Base-by-base conservation (phyloP, 2,888 invertebrate genomes). In the Trissoscelio sp. region DNA sequence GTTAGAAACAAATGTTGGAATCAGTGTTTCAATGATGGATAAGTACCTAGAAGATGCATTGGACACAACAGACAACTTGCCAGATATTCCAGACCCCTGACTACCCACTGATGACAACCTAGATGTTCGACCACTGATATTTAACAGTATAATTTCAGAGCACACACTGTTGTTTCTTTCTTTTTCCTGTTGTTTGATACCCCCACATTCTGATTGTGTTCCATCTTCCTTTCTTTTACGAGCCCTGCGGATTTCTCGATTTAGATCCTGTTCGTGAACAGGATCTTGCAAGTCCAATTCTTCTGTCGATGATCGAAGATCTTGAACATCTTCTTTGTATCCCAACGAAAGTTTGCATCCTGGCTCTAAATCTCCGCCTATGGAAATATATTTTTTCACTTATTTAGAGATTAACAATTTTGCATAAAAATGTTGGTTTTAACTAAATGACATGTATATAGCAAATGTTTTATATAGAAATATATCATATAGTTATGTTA, bases 241-340 rank as follows among this genome's bases (percentile, higher is more conserved):
- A 1, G 91, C 90, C 78, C 89, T 89, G 83, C 91, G 90, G 55
- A 89, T 86, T 34, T 90, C 90, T 0, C 91, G 81, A 37, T 83
- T 88, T 0, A 89, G 83, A 81, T 91, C 91, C 74, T 91, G 91
- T 74, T 89, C 88, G 84, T 91, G 92, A 90, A 91, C 91, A 39
- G 94, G 93, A 91, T 97, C 96, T 88, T 96, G 95, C 89, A 96
- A 95, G 86, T 96, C 96, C 81, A 97, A 93, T 92, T 97, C 97
- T 91, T 97, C 97, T 11, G 97, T 97, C 81, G 97, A 97, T 72
- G 96, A 96, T 85, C 97, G 94, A 85, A 97, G 91, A 88, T 97
- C 97, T 75, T 96, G 93, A n/a, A 96, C 95, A 86, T 96, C 97
- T 91, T 96, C 96, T 89, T 96, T 91, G 84, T 91, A 91, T 31